Conservation (phyloP, 2,888 invertebrate species). For the Drosophila ezoana region DNA sequence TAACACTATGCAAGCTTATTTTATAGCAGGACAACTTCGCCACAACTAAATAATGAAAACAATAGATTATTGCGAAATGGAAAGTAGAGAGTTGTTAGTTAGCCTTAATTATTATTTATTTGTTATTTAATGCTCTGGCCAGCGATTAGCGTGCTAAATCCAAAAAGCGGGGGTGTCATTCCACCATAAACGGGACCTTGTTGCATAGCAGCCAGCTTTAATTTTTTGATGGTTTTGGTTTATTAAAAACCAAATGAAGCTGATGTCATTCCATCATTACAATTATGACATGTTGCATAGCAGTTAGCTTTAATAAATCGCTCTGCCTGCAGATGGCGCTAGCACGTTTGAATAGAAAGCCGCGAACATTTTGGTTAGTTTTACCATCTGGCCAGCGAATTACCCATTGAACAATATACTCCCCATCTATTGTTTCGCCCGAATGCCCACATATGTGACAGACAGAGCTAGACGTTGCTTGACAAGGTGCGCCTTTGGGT, state of each 20-base stretch:
- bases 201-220: not conserved
- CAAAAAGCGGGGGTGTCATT: not conserved
- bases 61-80: no score
- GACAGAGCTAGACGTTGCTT: constrained; percentile 21
- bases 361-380: not conserved
- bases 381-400: constrained; percentile 9
- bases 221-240: no score
- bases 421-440: constrained; percentile 19
- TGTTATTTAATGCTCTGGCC: no score
- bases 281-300: not conserved
- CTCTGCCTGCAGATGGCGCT: constrained; percentile 24
- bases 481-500: constrained; percentile 38
- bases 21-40: no score
- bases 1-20: no score
- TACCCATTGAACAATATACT: not conserved
- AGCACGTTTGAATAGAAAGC: not conserved
- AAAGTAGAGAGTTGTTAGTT: no score
- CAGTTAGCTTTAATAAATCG: not conserved
- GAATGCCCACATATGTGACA: constrained; percentile 30
- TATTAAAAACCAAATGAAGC: not conserved
- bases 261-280: no score
- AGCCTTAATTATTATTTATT: no score
- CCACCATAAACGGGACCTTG: not conserved
- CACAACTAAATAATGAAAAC: no score
- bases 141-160: no score